phyloP scores from a whole-genome alignment of 2,797 vertebrate species.

The Sarcophilus harrisii region DNA sequence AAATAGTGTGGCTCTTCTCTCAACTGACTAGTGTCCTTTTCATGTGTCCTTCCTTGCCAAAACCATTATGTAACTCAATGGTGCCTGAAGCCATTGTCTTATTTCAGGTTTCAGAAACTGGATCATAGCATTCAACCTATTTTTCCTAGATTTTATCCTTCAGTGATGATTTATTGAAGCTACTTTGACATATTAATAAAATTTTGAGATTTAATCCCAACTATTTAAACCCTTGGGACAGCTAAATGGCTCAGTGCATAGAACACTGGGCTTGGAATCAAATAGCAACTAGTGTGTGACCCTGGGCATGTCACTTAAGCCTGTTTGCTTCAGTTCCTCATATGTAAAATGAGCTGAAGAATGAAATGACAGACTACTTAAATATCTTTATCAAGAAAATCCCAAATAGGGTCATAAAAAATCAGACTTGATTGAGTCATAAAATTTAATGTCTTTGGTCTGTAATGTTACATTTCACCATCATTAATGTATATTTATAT shows the following conservation, averaged over 20 bases:
- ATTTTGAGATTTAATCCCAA: slow-evolving; percentile 10
- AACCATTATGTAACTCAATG: not conserved
- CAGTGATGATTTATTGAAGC: not conserved
- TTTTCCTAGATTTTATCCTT: slow-evolving; percentile 2
- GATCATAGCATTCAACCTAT: not conserved
- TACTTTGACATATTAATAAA: not conserved
- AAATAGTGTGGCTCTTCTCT: slow-evolving; percentile 18
- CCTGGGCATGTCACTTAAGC: not conserved
- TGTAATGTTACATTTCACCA: not conserved
- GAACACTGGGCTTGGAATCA: too few relatives aligned
- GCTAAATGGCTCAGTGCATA: not conserved
- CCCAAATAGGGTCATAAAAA: not conserved
- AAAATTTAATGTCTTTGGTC: not conserved
- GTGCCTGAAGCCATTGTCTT: not conserved
- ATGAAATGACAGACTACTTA: not conserved
- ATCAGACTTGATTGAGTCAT: not conserved
- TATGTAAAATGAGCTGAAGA: too few relatives aligned
- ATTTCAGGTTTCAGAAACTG: slow-evolving; percentile 28
- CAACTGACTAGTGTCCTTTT: not conserved
- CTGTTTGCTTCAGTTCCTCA: not conserved
- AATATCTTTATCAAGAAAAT: not conserved
- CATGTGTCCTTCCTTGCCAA: slow-evolving; percentile 21
- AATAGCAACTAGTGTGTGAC: not conserved
- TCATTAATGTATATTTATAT: not conserved
- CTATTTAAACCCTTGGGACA: not conserved